Evolutionary conservation across 1,140 invertebrate genomes (phyloP).

Genomic region (honey bee (Apis mellifera)): DNA sequence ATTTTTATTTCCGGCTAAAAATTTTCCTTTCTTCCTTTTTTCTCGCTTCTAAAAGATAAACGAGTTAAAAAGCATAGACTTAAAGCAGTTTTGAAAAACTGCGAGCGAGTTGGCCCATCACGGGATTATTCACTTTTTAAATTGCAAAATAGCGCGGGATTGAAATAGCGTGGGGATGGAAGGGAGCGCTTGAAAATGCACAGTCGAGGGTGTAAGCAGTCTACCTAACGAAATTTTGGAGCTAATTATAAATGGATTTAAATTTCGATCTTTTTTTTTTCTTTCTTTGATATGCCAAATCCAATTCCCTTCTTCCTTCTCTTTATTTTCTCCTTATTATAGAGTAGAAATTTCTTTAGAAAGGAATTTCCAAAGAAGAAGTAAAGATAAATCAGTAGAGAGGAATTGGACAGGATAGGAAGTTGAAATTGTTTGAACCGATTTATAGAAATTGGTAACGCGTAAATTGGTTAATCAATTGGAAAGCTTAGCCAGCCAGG

Average conservation of each 20-base stretch:
- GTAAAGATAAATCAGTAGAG: no score
- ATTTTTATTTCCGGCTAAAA: no score
- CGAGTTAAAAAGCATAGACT: background rate
- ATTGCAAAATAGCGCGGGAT: slow-evolving; percentile 11
- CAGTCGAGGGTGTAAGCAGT: background rate
- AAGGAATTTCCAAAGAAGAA: no score
- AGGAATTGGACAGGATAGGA: no score
- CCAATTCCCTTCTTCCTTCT: background rate
- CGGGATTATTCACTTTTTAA: background rate
- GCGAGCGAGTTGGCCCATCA: background rate
- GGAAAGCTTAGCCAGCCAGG: no score
- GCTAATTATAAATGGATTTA: slow-evolving; percentile 26
- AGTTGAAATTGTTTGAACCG: no score
- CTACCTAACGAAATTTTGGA: background rate
- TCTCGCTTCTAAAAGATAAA: background rate
- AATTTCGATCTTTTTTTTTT: background rate
- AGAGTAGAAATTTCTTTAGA: background rate
- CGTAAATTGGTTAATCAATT: no score
- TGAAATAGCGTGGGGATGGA: background rate
- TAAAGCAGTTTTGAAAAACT: background rate
- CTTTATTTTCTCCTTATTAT: background rate
- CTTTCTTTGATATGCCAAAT: background rate
- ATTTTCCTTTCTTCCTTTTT: background rate
- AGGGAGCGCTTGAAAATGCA: background rate
- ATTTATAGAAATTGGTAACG: no score